Base-by-base conservation (phyloP, 1,140 invertebrate genomes). In the Trichonephila clavata region DNA sequence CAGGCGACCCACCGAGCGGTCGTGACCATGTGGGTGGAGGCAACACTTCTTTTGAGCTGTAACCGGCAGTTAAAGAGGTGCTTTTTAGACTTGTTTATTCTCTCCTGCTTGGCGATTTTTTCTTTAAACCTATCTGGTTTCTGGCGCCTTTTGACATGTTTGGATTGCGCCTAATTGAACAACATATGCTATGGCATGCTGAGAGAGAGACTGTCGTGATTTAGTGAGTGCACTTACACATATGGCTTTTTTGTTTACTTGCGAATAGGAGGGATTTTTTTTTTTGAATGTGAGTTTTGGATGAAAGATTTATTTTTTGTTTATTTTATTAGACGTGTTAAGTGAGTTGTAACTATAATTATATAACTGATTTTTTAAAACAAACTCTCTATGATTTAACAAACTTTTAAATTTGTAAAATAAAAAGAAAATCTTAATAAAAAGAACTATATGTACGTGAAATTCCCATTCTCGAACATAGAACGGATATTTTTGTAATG, bases 11-110 rank as follows among this genome's bases (percentile, higher is more conserved):
- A 24, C 60, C 21, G 57, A 83, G 60, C 50, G 88, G 88, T 90
- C 80, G 39, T 50, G 90, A 63, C 57, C 32, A 65, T 65, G 88
- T 92, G 81, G 90, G 90, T 68, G 90, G 90, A 84, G 81, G 90
- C 81, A 50, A 84, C 90, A 68, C 77, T 83, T 92, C 71, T 92
- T 43, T 39, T 10, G 63, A 68, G 68, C 65, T 21, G 39, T 21
- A 90, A 90, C 68, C 43, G 88, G 68, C 88, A 59, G n/a, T 88
- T 88, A 88, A 68, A 88, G 86, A 80, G 32, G n/a, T 60, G 43
- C 24, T 90, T 80, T 90, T 32, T 60, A 18, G 32, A 50, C 59
- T 68, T 90, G 65, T 57, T 80, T 88, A 24, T 68, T 88, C 86
- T 88, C 39, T 86, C 84, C 27, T 60, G 59, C 39, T 43, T 87